These are phyloP conservation scores for Syngnathoides biaculeatus DNA, from an alignment of 2,113 vertebrate genomes.

Conservation along the genomic window DNA sequence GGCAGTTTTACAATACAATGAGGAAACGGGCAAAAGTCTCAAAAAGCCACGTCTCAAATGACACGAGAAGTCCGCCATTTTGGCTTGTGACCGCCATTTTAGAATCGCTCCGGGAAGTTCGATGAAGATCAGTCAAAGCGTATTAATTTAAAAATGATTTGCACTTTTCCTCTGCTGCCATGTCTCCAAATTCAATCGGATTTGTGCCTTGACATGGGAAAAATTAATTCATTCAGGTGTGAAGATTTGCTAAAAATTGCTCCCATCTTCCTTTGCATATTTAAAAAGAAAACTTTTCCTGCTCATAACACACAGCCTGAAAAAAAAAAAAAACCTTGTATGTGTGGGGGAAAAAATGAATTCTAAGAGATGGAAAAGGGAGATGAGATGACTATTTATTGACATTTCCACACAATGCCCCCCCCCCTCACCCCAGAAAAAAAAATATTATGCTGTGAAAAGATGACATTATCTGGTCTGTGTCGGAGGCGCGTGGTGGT, in stretches of 20 bases:
- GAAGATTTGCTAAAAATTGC: background rate
- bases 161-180: background rate
- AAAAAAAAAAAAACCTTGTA: no score
- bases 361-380: background rate
- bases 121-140: no score
- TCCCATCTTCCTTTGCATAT: background rate
- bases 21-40: background rate
- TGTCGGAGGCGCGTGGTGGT: background rate
- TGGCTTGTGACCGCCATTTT: background rate
- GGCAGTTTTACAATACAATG: background rate
- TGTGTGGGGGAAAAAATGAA: background rate
- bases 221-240: background rate
- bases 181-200: background rate
- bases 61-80: background rate
- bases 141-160: no score
- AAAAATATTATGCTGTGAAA: background rate
- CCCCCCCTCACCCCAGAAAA: background rate
- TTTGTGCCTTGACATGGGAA: background rate
- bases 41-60: background rate
- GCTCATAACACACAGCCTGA: background rate
- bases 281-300: no score
- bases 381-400: constrained; percentile 5
- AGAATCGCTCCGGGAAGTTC: no score
- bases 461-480: background rate
- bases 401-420: background rate